Base-by-base conservation (phyloP, 2,113 vertebrate species). In the Herpailurus yagouaroundi region DNA sequence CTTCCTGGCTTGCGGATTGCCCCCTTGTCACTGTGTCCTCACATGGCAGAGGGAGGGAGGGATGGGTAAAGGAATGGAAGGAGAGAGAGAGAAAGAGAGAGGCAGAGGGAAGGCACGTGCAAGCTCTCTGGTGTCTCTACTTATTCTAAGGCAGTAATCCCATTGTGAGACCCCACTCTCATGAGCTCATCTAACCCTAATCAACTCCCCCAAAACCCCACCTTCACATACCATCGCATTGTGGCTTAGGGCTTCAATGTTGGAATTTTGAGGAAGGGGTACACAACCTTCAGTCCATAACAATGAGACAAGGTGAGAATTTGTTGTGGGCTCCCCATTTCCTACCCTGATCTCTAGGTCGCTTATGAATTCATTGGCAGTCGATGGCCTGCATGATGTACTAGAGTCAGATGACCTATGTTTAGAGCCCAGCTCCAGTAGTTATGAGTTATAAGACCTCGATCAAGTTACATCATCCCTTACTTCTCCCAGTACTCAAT, bases 151-250 rank as follows among this genome's bases (percentile, higher is more conserved):
- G 16, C 27, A 21, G 55, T n/a, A 19, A 41, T 66, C 27, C 18
- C n/a, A 83, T 81, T 19, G 0, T 33, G 13, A 82, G 45, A 68
- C 33, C 79, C 27, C 38, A 63, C 9, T 21, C 41, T 83, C 19
- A 66, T 63, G 86, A 76, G n/a, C 79, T 90, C 68, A 76, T 90
- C 29, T 90, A 76, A 95, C n/a, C n/a, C n/a, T 84, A 83, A 83
- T 66, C 64, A 74, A 29, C 21, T 52, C 77, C 66, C 76, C 76
- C 63, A 80, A 82, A 52, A 8, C 0, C 8, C 38, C 21, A 52
- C 48, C 27, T 82, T 50, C 33, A 64, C 74, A 52, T 63, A 33
- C 33, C 27, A 89, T 81, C 25, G 41, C 77, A 50, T 15, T 66
- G n/a, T 48, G 7, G 18, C 57, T 76, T 50, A 63, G 76, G n/a